Percentiles rank a stretch among this genome's conserved stretches.
phyloP scores from a whole-genome alignment of 1,140 invertebrate genomes.

The Cydia fagiglandana region DNA sequence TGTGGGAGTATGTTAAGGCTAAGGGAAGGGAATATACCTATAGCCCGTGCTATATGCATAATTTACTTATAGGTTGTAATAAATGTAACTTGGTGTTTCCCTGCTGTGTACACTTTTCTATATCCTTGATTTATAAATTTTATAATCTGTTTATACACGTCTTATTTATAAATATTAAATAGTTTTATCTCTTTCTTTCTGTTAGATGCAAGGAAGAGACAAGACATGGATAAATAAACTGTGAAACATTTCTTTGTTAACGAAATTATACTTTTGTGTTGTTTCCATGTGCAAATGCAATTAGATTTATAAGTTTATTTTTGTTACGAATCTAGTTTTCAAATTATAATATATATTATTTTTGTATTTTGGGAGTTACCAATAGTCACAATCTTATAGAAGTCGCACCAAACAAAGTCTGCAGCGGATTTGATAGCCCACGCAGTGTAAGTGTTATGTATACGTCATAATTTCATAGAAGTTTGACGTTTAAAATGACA shows the following conservation, averaged over 20 bases:
- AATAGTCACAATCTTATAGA: conserved; percentile 29
- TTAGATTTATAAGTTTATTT: conserved; percentile 40
- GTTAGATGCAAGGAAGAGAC: neutral
- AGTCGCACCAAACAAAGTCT: too few relatives aligned
- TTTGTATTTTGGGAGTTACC: conserved; percentile 16
- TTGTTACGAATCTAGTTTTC: conserved; percentile 34
- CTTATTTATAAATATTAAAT: neutral
- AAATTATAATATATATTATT: conserved; percentile 28
- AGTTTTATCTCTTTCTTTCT: neutral
- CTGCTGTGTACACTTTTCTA: neutral
- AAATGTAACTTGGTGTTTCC: neutral
- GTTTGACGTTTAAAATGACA: too few relatives aligned
- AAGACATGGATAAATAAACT: neutral
- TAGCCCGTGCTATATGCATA: neutral
- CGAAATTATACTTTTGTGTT: conserved; percentile 36
- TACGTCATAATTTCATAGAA: too few relatives aligned
- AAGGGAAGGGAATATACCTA: neutral
- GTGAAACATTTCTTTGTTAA: conserved; percentile 26
- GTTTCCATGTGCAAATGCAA: conserved; percentile 30
- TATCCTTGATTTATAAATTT: neutral
- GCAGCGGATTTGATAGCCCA: too few relatives aligned
- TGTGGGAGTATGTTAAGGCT: conserved; percentile 1
- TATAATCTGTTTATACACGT: neutral
- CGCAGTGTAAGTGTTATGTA: too few relatives aligned
- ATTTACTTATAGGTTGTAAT: conserved; percentile 8